These are phyloP conservation scores for Eulemur rufifrons DNA, from an alignment of 2,113 vertebrate species.

Conservation along the genomic window DNA sequence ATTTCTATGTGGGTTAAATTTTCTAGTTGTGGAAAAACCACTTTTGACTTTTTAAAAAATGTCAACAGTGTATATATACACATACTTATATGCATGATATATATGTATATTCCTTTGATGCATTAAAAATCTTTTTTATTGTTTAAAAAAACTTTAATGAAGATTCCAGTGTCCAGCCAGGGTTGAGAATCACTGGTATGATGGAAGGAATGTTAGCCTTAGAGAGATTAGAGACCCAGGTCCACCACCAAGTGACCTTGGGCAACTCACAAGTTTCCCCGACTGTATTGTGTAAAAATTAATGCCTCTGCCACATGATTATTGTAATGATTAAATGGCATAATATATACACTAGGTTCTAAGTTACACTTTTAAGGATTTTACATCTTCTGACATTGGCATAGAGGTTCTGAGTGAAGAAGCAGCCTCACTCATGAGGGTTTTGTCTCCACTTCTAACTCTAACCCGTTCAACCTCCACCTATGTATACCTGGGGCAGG, in stretches of 20 bases:
- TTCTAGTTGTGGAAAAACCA: background rate
- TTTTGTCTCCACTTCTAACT: background rate
- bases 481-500: constrained; percentile 12
- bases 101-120: background rate
- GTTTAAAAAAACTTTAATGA: background rate
- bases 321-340: background rate
- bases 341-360: background rate
- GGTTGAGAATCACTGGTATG: background rate
- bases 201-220: background rate
- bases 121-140: background rate
- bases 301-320: background rate
- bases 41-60: background rate
- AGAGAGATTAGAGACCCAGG: background rate
- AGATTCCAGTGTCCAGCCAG: background rate
- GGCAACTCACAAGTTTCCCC: background rate
- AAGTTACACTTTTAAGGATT: background rate
- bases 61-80: background rate
- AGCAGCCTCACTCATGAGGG: background rate
- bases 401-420: background rate
- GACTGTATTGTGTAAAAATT: background rate
- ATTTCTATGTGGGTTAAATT: background rate
- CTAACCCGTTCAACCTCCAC: background rate
- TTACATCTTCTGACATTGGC: background rate
- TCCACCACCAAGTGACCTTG: background rate
- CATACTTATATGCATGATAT: background rate